These are phyloP conservation scores for Forbesichthys agassizii DNA, from an alignment of 2,113 vertebrate genomes.

Conservation along the genomic window DNA sequence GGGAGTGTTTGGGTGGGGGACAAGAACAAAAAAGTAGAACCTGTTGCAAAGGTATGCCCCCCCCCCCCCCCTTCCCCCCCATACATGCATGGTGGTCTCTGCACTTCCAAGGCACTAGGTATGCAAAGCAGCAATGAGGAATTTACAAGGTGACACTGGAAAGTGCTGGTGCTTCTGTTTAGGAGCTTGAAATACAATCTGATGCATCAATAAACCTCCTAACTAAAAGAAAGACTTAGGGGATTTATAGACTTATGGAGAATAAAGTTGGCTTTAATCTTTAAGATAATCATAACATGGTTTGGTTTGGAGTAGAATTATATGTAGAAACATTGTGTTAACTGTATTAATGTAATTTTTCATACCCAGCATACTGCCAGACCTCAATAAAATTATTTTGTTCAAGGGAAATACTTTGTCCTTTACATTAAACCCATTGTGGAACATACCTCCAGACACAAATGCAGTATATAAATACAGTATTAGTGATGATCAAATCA, in stretches of 20 bases:
- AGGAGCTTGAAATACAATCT: slow-evolving; percentile 38
- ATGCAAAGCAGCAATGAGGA: slow-evolving; percentile 40
- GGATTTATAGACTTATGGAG: too few species aligned
- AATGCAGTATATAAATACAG: slow-evolving; percentile 7
- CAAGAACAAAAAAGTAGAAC: slow-evolving; percentile 24
- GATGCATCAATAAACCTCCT: slow-evolving; percentile 13
- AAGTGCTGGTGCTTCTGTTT: slow-evolving; percentile 38
- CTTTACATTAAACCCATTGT: slow-evolving; percentile 31
- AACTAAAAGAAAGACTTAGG: background rate
- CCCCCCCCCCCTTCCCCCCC: background rate
- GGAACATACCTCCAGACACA: too few species aligned
- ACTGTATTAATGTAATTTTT: slow-evolving; percentile 46
- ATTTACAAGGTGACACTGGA: slow-evolving; percentile 61
- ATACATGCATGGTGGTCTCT: slow-evolving; percentile 63
- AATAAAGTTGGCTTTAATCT: slow-evolving; percentile 41
- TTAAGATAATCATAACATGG: slow-evolving; percentile 35
- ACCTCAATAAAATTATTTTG: slow-evolving; percentile 54
- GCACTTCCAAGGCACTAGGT: slow-evolving; percentile 44
- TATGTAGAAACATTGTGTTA: slow-evolving; percentile 39
- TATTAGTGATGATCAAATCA: slow-evolving; percentile 42
- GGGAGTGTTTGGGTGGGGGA: slow-evolving; percentile 48
- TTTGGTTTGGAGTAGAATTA: slow-evolving; percentile 32
- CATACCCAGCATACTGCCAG: slow-evolving; percentile 42
- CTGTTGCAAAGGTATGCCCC: slow-evolving; percentile 61
- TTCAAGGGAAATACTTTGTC: slow-evolving; percentile 37